Evolutionary conservation across 53 echinoderm and acorn worm species (phyloP).

Genomic region (Mesocentrotus franciscanus): DNA sequence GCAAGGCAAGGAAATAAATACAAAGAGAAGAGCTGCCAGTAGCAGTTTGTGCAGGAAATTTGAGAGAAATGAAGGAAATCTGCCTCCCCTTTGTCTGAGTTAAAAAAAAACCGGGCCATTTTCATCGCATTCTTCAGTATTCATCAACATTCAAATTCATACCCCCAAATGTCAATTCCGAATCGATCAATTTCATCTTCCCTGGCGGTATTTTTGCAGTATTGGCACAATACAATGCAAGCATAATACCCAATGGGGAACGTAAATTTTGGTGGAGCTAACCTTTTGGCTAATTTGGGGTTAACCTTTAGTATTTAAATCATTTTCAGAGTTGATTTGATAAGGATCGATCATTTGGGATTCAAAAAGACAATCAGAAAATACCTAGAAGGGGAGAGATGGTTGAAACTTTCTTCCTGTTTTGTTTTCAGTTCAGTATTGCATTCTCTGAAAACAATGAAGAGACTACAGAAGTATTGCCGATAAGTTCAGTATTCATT

Average conservation of each 20-base stretch:
- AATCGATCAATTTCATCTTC: slow-evolving; percentile 40
- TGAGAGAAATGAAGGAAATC: neutral
- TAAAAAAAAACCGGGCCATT: slow-evolving; percentile 31
- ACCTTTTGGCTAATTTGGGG: slow-evolving; percentile 32
- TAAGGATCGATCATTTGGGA: slow-evolving; percentile 47
- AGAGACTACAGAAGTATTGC: neutral
- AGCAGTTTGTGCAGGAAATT: slow-evolving; percentile 1
- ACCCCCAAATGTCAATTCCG: slow-evolving; percentile 48
- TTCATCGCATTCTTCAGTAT: slow-evolving; percentile 29
- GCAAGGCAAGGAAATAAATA: neutral
- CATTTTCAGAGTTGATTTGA: slow-evolving; percentile 40
- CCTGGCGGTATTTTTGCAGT: slow-evolving; percentile 25
- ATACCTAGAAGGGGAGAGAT: neutral
- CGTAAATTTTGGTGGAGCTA: neutral
- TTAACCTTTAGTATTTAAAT: slow-evolving; percentile 42
- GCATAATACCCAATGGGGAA: slow-evolving; percentile 12
- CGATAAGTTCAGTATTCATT: neutral
- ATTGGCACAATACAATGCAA: neutral
- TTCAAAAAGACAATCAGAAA: slow-evolving; percentile 21
- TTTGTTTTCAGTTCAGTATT: neutral
- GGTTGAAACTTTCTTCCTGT: neutral
- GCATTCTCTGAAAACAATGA: neutral
- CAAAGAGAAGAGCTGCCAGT: neutral
- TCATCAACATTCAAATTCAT: slow-evolving; percentile 49
- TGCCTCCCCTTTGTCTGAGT: neutral